Conservation (phyloP, 2,888 invertebrate species). For the Arrhopalites spinosus region DNA sequence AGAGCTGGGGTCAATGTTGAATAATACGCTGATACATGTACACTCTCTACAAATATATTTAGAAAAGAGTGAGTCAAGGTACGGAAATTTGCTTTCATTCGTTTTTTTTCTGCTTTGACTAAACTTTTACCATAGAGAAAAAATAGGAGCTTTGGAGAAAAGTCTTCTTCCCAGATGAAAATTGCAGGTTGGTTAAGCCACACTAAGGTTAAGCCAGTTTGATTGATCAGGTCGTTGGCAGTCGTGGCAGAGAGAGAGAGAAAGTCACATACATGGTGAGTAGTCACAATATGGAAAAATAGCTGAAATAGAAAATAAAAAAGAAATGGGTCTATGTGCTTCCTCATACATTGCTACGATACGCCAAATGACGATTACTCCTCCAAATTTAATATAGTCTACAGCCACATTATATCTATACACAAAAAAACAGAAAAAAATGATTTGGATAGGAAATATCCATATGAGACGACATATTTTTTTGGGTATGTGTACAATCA, state of each 20-base stretch:
- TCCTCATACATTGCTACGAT: not conserved
- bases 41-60: too few species aligned
- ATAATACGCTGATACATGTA: too few species aligned
- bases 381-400: too few species aligned
- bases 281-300: not conserved
- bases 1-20: not conserved
- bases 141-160: not conserved
- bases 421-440: too few species aligned
- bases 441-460: too few species aligned
- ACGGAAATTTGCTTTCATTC: not conserved
- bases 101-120: conserved; percentile 7
- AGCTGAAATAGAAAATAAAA: not conserved
- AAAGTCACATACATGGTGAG: not conserved
- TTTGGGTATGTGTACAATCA: too few species aligned
- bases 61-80: not conserved
- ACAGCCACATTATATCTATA: not conserved
- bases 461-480: too few species aligned
- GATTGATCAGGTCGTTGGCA: conserved; percentile 25
- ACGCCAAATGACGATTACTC: too few species aligned
- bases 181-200: conserved; percentile 20
- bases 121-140: not conserved
- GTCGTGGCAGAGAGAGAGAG: conserved; percentile 20
- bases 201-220: conserved; percentile 25
- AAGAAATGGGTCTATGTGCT: not conserved
- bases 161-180: not conserved